Evolutionary conservation across 1,140 invertebrate genomes (phyloP).

Genomic region (Coptotermes formosanus): DNA sequence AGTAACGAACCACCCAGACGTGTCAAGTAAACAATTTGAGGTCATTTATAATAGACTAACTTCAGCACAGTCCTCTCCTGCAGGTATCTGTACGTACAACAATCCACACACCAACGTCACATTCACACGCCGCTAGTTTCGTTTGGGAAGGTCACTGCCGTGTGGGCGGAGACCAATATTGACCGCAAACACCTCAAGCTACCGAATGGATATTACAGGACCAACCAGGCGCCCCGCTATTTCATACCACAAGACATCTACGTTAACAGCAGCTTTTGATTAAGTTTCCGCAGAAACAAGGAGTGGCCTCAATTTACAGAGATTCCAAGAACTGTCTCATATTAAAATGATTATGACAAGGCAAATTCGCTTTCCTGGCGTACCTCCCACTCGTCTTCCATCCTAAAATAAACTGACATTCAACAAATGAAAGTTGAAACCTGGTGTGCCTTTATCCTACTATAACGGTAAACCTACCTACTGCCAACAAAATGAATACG

Average conservation of each 20-base stretch:
- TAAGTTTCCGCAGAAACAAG: background rate
- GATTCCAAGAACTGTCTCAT: background rate
- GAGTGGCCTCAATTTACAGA: conserved; percentile 7
- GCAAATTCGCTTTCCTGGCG: background rate
- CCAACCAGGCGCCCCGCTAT: background rate
- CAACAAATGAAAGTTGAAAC: conserved; percentile 12
- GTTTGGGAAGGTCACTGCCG: background rate
- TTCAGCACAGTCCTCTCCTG: too few species aligned
- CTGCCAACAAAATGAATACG: background rate
- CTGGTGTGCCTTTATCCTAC: background rate
- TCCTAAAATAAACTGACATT: background rate
- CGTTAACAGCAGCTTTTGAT: background rate
- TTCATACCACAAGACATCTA: background rate
- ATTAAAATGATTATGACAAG: background rate
- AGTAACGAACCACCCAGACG: too few species aligned
- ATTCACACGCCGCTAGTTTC: background rate
- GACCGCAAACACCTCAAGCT: background rate
- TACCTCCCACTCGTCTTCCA: background rate
- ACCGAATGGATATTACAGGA: background rate
- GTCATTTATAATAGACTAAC: too few species aligned
- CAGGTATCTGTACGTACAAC: too few species aligned
- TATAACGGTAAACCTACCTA: background rate
- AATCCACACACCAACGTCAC: too few species aligned
- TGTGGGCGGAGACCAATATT: background rate
- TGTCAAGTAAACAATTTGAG: too few species aligned